Evolutionary conservation across 2,797 vertebrate genomes (phyloP).

Genomic region (Melanotaenia trifasciata): DNA sequence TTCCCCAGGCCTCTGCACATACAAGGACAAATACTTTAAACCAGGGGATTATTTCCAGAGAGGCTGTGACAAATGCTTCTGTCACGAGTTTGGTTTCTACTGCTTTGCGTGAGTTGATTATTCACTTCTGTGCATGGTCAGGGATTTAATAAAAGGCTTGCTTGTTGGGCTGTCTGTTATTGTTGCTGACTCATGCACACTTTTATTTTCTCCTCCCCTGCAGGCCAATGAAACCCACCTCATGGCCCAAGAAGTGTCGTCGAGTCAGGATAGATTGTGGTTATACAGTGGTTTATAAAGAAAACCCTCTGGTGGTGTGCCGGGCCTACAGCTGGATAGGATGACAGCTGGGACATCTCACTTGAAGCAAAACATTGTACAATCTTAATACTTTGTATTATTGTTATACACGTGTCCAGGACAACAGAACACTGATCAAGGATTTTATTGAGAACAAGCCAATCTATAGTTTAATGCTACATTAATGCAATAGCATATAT

Average conservation of each 20-base stretch:
- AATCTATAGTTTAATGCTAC: no score
- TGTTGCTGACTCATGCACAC: neutral
- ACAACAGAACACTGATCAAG: neutral
- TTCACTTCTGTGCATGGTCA: neutral
- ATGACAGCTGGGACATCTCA: conserved; percentile 34
- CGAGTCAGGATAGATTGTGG: conserved; percentile 63
- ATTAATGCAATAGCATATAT: neutral
- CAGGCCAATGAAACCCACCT: conserved; percentile 76
- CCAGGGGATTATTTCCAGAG: conserved; percentile 72
- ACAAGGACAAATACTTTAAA: conserved; percentile 72
- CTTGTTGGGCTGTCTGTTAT: neutral
- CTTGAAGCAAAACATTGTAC: neutral
- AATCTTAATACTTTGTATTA: neutral
- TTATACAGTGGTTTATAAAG: conserved; percentile 70
- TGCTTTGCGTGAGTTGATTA: conserved; percentile 70
- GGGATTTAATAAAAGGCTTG: neutral
- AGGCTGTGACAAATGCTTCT: conserved; percentile 79
- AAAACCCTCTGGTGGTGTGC: conserved; percentile 64
- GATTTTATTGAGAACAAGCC: neutral
- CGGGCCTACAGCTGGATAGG: conserved; percentile 78
- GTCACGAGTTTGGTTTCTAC: conserved; percentile 70
- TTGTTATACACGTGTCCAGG: neutral
- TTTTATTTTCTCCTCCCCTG: neutral
- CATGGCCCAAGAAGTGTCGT: conserved; percentile 75
- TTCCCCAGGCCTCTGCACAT: conserved; percentile 64